Evolutionary conservation across 2,888 invertebrate species (phyloP).

Genomic region (Torymus aiolomorphi): DNA sequence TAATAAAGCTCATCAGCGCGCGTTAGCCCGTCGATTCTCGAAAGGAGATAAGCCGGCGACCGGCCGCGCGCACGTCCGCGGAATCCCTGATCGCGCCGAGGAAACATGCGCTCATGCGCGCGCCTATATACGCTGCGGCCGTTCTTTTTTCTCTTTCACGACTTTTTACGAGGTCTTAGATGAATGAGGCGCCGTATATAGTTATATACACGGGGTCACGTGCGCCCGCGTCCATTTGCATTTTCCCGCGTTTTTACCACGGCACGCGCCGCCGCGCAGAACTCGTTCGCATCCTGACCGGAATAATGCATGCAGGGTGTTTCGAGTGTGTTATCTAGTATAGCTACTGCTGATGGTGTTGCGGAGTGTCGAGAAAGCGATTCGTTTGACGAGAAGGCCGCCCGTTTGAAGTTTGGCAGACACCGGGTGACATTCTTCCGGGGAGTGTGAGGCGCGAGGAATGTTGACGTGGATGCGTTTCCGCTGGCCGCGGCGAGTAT

Average conservation of each 20-base stretch:
- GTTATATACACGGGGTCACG: too few species aligned
- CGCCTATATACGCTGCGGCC: neutral
- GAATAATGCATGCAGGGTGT: neutral
- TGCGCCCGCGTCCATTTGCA: neutral
- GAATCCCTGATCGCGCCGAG: conserved; percentile 25
- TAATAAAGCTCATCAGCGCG: conserved; percentile 39
- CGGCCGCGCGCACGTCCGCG: neutral
- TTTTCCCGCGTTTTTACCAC: neutral
- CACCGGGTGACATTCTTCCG: conserved; percentile 13
- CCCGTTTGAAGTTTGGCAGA: conserved; percentile 4
- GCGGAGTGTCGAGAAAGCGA: neutral
- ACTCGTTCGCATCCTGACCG: conserved; percentile 1
- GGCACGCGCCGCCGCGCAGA: neutral
- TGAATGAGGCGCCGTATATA: too few species aligned
- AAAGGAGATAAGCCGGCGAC: conserved; percentile 1
- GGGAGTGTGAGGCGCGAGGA: neutral
- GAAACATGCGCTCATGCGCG: conserved; percentile 2
- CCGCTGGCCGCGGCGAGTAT: neutral
- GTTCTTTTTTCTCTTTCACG: neutral
- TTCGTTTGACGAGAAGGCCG: neutral
- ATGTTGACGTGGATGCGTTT: conserved; percentile 4
- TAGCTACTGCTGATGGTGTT: neutral
- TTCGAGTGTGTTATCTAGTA: too few species aligned
- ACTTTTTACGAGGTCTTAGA: neutral
- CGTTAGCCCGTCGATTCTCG: conserved; percentile 13